Percentiles rank a stretch among this genome's conserved stretches.
Conservation (phyloP, 2,113 vertebrate species). For the Alexandromys fortis region DNA sequence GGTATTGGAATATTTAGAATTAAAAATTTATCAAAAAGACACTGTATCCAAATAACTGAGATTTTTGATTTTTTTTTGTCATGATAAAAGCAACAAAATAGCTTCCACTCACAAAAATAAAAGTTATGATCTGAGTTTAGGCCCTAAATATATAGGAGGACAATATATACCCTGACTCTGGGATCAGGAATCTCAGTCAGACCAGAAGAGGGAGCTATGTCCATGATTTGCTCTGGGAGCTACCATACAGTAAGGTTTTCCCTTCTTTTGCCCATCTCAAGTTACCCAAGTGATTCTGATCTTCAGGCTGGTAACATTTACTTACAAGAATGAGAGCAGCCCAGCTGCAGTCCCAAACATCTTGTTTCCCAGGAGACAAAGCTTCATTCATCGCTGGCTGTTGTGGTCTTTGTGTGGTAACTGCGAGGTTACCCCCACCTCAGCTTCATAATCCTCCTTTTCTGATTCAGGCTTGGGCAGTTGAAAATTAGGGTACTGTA, state of each 20-base stretch:
- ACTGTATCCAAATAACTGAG: background rate
- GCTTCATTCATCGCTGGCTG: background rate
- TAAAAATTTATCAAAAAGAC: background rate
- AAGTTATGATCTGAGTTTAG: background rate
- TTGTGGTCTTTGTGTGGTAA: background rate
- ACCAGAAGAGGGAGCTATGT: constrained; percentile 1
- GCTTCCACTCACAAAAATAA: background rate
- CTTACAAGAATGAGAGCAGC: background rate
- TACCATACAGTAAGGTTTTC: background rate
- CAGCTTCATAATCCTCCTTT: background rate
- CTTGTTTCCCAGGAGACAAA: constrained; percentile 14
- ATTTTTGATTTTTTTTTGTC: background rate
- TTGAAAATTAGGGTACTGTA: background rate
- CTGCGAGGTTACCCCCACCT: background rate
- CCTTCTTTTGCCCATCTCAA: background rate
- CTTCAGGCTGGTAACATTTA: background rate
- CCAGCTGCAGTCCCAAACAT: background rate
- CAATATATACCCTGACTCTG: background rate
- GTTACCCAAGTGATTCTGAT: background rate
- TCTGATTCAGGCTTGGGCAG: background rate
- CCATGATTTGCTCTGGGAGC: background rate
- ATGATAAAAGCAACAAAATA: background rate
- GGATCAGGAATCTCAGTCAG: background rate
- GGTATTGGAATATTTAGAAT: background rate
- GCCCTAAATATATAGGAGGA: background rate